Conservation (phyloP, 2,888 invertebrate species). For the Julus scandinavius region DNA sequence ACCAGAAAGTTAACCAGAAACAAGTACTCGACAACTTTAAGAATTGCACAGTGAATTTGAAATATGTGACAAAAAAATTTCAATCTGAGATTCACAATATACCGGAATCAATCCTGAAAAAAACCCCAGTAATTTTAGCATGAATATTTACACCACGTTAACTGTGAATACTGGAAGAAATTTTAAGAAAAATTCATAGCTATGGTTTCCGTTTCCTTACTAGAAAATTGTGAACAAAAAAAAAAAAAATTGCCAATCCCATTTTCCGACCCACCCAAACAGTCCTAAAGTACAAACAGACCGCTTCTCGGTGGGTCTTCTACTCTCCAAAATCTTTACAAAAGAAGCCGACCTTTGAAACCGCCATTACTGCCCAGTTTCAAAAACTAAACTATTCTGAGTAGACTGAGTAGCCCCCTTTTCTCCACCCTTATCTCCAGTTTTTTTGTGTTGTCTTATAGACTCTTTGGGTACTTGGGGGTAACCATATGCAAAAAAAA, state of each 20-base stretch:
- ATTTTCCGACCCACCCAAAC: background rate
- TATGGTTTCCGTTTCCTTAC: background rate
- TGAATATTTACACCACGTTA: too few relatives aligned
- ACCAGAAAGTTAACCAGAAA: too few relatives aligned
- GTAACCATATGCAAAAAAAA: background rate
- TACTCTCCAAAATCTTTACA: background rate
- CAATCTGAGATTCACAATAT: too few relatives aligned
- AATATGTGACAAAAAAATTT: too few relatives aligned
- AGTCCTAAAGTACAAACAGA: background rate
- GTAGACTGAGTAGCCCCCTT: background rate
- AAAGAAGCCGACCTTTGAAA: background rate
- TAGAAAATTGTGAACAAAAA: background rate
- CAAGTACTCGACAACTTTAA: too few relatives aligned
- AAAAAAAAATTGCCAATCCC: background rate
- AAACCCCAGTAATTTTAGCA: too few relatives aligned
- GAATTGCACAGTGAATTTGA: too few relatives aligned
- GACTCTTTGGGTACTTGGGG: background rate
- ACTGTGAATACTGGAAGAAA: too few relatives aligned
- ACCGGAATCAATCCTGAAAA: too few relatives aligned
- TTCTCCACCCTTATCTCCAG: background rate
- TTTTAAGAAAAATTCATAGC: background rate
- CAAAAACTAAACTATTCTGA: background rate
- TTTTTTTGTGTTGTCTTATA: background rate
- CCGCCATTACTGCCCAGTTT: background rate
- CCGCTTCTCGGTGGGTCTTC: background rate